A percentile compares a stretch with the other conserved stretches of the same genome.
Conservation (phyloP, 2,888 invertebrate genomes). For the Anodontia alba region DNA sequence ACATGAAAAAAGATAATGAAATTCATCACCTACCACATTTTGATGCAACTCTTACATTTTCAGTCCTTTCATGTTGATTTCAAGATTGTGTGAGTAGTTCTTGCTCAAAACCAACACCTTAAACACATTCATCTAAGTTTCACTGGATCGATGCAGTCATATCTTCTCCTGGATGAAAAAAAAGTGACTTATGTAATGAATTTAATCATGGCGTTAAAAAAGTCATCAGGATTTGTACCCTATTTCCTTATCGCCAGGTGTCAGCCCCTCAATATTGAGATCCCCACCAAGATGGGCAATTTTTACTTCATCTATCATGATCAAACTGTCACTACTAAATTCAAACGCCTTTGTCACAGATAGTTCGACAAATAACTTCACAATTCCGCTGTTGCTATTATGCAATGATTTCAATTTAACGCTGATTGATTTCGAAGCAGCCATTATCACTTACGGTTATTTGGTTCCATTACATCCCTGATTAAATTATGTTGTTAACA, state of each 20-base stretch:
- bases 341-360: conserved; percentile 57
- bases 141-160: background rate
- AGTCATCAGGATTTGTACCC: background rate
- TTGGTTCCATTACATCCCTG: conserved; percentile 16
- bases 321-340: conserved; percentile 58
- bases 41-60: no score
- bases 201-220: background rate
- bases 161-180: background rate
- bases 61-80: no score
- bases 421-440: conserved; percentile 51
- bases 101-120: no score
- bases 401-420: conserved; percentile 52
- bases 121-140: background rate
- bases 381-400: conserved; percentile 40
- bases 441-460: conserved; percentile 53
- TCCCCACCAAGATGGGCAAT: conserved; percentile 51
- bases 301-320: conserved; percentile 59
- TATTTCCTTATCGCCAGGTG: conserved; percentile 51
- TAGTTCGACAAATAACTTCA: conserved; percentile 8
- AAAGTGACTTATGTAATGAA: background rate
- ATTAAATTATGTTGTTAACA: conserved; percentile 16
- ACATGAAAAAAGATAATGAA: no score
- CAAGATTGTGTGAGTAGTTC: no score
- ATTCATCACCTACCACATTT: no score
- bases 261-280: conserved; percentile 49